These are phyloP conservation scores for Antechinus stuartii DNA, from an alignment of 2,113 vertebrate species.

Conservation along the genomic window DNA sequence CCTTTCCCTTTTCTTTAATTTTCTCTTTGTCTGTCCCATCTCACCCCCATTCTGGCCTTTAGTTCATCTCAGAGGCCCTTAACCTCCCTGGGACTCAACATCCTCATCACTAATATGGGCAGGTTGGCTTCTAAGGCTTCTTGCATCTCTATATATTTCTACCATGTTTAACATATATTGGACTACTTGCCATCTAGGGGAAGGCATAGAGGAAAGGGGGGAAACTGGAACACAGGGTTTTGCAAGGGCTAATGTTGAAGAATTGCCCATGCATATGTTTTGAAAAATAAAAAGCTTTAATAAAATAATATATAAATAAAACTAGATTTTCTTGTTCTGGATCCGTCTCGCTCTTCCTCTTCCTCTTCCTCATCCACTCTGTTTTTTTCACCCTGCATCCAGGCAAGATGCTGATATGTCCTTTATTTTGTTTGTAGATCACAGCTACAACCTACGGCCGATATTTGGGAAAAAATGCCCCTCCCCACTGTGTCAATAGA, in stretches of 20 bases:
- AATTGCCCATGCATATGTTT: too few relatives aligned
- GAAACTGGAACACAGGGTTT: too few relatives aligned
- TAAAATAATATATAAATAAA: background rate
- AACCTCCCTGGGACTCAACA: background rate
- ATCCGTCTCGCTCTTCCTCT: background rate
- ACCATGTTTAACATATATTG: too few relatives aligned
- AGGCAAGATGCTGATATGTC: background rate
- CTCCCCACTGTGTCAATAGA: background rate
- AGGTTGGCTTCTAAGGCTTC: background rate
- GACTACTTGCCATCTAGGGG: too few relatives aligned
- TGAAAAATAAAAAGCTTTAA: too few relatives aligned
- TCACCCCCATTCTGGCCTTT: background rate
- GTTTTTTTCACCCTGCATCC: background rate
- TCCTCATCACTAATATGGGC: background rate
- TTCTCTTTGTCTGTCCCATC: background rate
- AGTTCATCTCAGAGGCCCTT: background rate
- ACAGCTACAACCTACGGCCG: background rate
- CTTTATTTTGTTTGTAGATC: background rate
- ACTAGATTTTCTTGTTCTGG: background rate
- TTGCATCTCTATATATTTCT: background rate
- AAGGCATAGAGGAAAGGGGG: too few relatives aligned
- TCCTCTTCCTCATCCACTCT: background rate
- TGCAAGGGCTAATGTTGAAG: too few relatives aligned
- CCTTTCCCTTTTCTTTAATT: background rate
- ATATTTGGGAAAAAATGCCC: background rate